Evolutionary conservation across 2,888 invertebrate genomes (phyloP).

Genomic region (Nineta flava): DNA sequence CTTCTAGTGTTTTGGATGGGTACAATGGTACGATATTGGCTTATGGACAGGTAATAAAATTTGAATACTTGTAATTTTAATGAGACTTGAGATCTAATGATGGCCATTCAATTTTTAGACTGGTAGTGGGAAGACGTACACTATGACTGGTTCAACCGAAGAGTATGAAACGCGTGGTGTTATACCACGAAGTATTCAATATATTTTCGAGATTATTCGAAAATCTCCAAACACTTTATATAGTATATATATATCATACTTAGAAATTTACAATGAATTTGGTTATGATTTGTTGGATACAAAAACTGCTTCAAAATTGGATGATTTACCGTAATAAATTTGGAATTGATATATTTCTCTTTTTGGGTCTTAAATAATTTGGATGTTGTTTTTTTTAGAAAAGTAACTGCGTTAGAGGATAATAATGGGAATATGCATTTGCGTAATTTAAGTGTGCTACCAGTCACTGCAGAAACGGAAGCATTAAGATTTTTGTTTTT

Average conservation of each 20-base stretch:
- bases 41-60: slow-evolving; percentile 31
- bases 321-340: slow-evolving; percentile 29
- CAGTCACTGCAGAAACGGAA: slow-evolving; percentile 30
- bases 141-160: slow-evolving; percentile 31
- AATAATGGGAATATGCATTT: slow-evolving; percentile 29
- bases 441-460: slow-evolving; percentile 30
- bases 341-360: background rate
- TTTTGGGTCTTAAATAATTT: background rate
- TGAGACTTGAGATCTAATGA: background rate
- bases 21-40: slow-evolving; percentile 38
- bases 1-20: slow-evolving; percentile 31
- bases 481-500: slow-evolving; percentile 32
- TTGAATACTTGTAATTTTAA: background rate
- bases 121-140: slow-evolving; percentile 37
- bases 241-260: slow-evolving; percentile 30
- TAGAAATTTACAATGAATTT: slow-evolving; percentile 38
- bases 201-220: slow-evolving; percentile 28
- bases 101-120: slow-evolving; percentile 23
- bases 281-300: slow-evolving; percentile 34
- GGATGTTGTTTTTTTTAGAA: slow-evolving; percentile 17
- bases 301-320: slow-evolving; percentile 24
- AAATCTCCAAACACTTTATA: slow-evolving; percentile 14
- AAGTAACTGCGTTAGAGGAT: slow-evolving; percentile 30
- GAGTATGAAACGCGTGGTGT: slow-evolving; percentile 30
- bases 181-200: slow-evolving; percentile 32